Conservation (phyloP, 2,797 vertebrate genomes). For the Podarcis lilfordi region DNA sequence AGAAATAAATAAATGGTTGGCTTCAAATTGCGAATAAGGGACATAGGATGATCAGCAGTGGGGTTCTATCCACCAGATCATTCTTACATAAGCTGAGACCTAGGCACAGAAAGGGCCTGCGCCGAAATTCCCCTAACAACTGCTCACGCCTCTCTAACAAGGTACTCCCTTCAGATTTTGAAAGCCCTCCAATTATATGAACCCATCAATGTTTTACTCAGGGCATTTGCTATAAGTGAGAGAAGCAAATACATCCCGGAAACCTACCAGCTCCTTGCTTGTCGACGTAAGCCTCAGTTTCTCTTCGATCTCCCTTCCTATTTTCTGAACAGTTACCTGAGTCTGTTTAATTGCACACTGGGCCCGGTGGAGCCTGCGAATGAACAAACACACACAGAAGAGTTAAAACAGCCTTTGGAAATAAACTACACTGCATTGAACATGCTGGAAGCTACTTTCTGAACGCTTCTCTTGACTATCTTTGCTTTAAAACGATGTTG, state of each 20-base stretch:
- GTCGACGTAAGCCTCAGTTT: slow-evolving; percentile 90
- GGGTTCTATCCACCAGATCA: not conserved
- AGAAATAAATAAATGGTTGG: not conserved
- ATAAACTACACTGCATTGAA: fast-evolving
- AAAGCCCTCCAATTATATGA: not conserved
- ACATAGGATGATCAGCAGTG: not conserved
- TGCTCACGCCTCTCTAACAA: not conserved
- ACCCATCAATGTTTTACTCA: not conserved
- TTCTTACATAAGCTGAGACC: not conserved
- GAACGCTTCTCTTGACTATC: too few relatives aligned
- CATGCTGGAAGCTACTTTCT: fast-evolving
- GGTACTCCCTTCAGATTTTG: not conserved
- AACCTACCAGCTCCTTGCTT: slow-evolving; percentile 91
- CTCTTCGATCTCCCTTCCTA: slow-evolving; percentile 98
- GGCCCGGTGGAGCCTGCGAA: slow-evolving; percentile 94
- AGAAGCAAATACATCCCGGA: not conserved
- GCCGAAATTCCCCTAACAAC: not conserved
- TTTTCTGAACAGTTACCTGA: slow-evolving; percentile 97
- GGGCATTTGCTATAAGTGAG: not conserved
- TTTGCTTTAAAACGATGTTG: too few relatives aligned
- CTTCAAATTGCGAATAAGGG: not conserved
- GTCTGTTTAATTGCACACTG: slow-evolving; percentile 99
- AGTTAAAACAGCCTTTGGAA: not conserved
- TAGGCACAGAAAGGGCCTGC: not conserved
- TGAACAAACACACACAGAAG: slow-evolving; percentile 43